Percentiles rank a stretch among this genome's conserved stretches.
Conservation (phyloP, 2,113 vertebrate species). For the Alligator mississippiensis region DNA sequence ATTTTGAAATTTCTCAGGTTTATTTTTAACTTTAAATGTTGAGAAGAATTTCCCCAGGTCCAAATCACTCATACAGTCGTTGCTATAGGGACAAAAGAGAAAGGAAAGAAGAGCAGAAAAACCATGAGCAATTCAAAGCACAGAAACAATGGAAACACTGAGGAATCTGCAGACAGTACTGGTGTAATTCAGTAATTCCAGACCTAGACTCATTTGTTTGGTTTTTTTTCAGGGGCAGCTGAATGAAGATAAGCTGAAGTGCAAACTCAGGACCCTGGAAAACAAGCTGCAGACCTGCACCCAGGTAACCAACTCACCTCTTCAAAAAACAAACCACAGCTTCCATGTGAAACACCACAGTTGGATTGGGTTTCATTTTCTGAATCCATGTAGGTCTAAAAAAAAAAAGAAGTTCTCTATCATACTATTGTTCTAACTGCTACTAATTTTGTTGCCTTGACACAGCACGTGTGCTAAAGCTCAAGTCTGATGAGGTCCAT, state of each 20-base stretch:
- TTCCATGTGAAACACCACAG: background rate
- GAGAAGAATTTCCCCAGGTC: background rate
- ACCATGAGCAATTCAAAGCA: background rate
- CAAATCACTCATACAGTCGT: background rate
- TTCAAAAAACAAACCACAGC: background rate
- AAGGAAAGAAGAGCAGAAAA: background rate
- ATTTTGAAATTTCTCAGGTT: fast-evolving
- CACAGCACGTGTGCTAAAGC: background rate
- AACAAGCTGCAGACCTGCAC: conserved; percentile 89
- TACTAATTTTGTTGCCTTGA: background rate
- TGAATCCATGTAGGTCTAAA: background rate
- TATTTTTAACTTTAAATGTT: background rate
- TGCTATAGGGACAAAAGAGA: background rate
- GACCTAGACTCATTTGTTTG: background rate
- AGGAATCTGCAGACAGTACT: background rate
- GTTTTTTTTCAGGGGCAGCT: conserved; percentile 84
- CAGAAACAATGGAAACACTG: fast-evolving
- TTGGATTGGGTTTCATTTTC: background rate
- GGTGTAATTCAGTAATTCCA: background rate
- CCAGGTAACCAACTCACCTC: conserved; percentile 82
- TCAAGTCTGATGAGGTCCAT: background rate
- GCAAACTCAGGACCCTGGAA: conserved; percentile 88
- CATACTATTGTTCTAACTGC: background rate
- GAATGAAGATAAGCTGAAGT: conserved; percentile 90
- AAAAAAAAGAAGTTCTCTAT: background rate